These are phyloP conservation scores for Gallinago paraguaiae DNA, from an alignment of 2,113 vertebrate species.

Conservation along the genomic window DNA sequence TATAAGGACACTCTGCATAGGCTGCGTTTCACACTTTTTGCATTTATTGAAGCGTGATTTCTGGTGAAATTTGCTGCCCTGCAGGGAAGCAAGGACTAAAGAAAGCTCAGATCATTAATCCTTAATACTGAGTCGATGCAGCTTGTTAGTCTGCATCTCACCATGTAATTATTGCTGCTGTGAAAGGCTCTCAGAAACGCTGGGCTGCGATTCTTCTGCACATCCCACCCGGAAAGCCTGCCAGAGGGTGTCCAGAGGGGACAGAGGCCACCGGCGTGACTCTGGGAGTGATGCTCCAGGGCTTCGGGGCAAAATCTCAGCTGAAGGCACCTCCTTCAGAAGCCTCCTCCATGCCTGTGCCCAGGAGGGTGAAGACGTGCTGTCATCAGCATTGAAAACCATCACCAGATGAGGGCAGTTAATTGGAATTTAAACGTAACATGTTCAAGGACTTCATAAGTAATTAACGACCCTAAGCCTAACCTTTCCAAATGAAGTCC, in stretches of 20 bases:
- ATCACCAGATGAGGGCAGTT: neutral
- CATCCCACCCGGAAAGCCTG: neutral
- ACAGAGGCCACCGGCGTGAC: accelerated
- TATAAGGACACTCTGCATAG: too few species aligned
- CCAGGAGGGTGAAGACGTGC: neutral
- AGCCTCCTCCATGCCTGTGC: neutral
- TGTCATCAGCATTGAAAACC: neutral
- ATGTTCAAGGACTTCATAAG: neutral
- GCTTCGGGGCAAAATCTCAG: neutral
- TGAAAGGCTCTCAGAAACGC: neutral
- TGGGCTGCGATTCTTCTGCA: neutral
- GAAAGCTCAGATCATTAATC: slow-evolving; percentile 35
- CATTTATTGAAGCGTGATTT: neutral
- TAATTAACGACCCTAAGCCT: neutral
- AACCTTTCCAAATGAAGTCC: neutral
- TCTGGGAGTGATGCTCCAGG: neutral
- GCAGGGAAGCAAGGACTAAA: slow-evolving; percentile 5
- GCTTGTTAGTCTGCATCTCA: slow-evolving; percentile 28
- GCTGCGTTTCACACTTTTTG: neutral
- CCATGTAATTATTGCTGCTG: neutral
- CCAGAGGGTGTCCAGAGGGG: neutral
- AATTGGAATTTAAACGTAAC: neutral
- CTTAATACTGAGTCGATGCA: slow-evolving; percentile 28
- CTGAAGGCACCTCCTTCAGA: neutral
- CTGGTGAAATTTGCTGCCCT: neutral